Evolutionary conservation across 2,888 invertebrate genomes (phyloP), one percentile per base, ranked within the genome.

Genomic region (Chaitophorus viminalis): DNA sequence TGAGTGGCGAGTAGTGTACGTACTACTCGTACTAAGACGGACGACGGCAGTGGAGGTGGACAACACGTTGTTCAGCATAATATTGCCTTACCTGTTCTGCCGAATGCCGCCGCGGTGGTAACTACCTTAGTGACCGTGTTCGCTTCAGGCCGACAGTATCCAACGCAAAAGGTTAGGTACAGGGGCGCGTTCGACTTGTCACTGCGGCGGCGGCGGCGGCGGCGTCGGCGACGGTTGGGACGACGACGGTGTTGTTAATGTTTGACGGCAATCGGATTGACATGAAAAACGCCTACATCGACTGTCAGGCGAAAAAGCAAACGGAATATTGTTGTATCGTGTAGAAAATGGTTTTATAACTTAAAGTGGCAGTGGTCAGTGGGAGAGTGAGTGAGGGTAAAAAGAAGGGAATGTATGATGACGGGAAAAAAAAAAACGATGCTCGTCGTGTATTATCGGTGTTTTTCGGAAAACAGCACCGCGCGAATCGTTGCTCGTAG

Each of bases 381-480:
- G 60, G 25, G 60, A 4, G 60, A 60, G 60, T 3, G 68, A 29
- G 68, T 29, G 68, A 68, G 68, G 25, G 68, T 6, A 60, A 60
- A 29, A 18, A 8, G 9, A 3, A n/a, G 29, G 31, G 54, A 79
- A 36, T 60, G n/a, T 52, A 54, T 46, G 31, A 46, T 0, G 54
- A 29, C 68, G 46, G 21, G 31, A 75, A 65, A 76, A 36, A 77
- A 54, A 31, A 84, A n/a, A 52, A 52, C 21, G n/a, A 46, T 18
- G 52, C 78, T 54, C 70, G 52, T 70, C 85, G 85, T 85, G 76
- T 46, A 52, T 68, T 85, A 85, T 85, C 85, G 85, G 85, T n/a
- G 77, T 77, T 85, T 77, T 70, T 78, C 77, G 85, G 77, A 39
- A 84, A 84, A 31, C 75, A 31, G 72, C 72, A 3, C 9, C 72